Conservation (phyloP, 2,797 vertebrate genomes). For the Kryptolebias ocellatus region DNA sequence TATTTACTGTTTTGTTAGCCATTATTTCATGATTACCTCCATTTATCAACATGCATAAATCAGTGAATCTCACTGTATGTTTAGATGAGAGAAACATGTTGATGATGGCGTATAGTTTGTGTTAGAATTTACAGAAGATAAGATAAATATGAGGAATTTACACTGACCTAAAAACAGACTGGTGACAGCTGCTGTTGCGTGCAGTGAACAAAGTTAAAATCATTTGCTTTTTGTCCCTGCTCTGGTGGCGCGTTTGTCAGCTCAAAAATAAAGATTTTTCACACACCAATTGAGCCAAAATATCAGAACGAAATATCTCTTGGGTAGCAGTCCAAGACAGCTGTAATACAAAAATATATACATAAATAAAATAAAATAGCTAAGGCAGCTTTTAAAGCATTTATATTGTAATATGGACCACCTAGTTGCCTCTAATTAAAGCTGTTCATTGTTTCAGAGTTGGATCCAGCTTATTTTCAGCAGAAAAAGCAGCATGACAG, state of each 20-base stretch:
- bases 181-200: conserved; percentile 43
- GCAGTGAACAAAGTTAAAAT: conserved; percentile 54
- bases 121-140: conserved; percentile 46
- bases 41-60: conserved; percentile 35
- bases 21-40: not conserved
- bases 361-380: not conserved
- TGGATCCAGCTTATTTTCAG: too few relatives aligned
- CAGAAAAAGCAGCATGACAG: too few relatives aligned
- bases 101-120: conserved; percentile 47
- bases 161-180: conserved; percentile 42
- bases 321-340: not conserved
- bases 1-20: conserved; percentile 1
- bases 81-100: conserved; percentile 53
- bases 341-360: conserved; percentile 1
- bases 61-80: conserved; percentile 11
- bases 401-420: not conserved
- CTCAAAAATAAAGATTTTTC: conserved; percentile 27
- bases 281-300: conserved; percentile 31
- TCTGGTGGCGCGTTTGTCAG: conserved; percentile 45
- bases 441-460: too few relatives aligned
- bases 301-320: conserved; percentile 12
- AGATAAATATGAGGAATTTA: conserved; percentile 1
- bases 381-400: not conserved
- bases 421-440: not conserved
- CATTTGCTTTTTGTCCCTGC: conserved; percentile 34